Percentiles rank a stretch among this genome's conserved stretches.
phyloP scores from a whole-genome alignment of 2,113 vertebrate genomes.

The Poecilia latipinna region DNA sequence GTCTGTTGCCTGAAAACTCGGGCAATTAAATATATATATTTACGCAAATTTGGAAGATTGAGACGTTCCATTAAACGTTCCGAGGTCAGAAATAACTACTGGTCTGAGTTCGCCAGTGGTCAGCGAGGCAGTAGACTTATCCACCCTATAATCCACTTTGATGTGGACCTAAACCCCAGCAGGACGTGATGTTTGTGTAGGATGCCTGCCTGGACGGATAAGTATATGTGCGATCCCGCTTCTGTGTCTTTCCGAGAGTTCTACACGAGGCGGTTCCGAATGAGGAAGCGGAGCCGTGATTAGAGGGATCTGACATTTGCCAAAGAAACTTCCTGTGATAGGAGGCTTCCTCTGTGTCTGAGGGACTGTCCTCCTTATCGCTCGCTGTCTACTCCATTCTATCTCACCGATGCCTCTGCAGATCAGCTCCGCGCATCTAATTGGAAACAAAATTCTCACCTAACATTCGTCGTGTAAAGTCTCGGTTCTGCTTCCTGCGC shows the following conservation, averaged over 20 bases:
- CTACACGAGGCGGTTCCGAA: conserved; percentile 46
- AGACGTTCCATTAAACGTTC: conserved; percentile 26
- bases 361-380: conserved; percentile 59
- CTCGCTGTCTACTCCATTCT: not conserved
- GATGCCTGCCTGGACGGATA: conserved; percentile 46
- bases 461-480: not conserved
- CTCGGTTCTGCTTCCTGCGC: not conserved
- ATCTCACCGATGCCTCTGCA: not conserved
- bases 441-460: not conserved
- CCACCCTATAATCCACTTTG: conserved; percentile 73
- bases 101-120: conserved; percentile 37
- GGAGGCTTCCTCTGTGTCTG: conserved; percentile 67
- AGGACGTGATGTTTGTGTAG: conserved; percentile 67
- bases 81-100: conserved; percentile 55
- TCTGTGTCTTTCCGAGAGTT: not conserved
- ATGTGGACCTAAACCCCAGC: conserved; percentile 59
- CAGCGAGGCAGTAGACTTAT: conserved; percentile 30
- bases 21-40: not conserved
- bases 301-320: conserved; percentile 69
- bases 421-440: conserved; percentile 5
- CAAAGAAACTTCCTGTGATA: conserved; percentile 73
- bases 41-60: conserved; percentile 21
- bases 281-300: conserved; percentile 67
- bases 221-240: conserved; percentile 42
- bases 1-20: not conserved